phyloP scores from a whole-genome alignment of 2,113 vertebrate species.

The Vanacampus margaritifer region DNA sequence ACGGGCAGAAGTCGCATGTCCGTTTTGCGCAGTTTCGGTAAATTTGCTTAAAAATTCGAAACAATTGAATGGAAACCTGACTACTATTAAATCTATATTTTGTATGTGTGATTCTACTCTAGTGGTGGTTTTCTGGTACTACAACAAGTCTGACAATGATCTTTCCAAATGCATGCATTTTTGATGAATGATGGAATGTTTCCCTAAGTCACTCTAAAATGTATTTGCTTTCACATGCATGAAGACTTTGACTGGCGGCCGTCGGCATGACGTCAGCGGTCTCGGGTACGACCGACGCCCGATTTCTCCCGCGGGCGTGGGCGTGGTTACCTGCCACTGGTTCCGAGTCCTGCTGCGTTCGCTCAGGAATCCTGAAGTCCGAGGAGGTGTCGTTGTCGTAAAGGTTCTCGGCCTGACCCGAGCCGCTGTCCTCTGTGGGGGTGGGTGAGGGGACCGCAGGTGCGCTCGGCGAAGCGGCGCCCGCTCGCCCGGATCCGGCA shows the following conservation, averaged over 20 bases:
- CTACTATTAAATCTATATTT: too few relatives aligned
- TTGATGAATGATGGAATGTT: background rate
- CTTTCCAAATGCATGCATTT: too few relatives aligned
- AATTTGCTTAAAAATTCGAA: too few relatives aligned
- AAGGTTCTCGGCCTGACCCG: constrained; percentile 84
- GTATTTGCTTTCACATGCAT: background rate
- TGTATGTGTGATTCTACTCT: too few relatives aligned
- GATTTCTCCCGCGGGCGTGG: constrained; percentile 36
- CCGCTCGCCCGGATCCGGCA: constrained; percentile 24
- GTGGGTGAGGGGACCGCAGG: constrained; percentile 58
- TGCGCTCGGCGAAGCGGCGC: constrained; percentile 30
- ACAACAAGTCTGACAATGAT: too few relatives aligned
- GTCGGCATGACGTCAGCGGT: background rate
- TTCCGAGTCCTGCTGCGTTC: constrained; percentile 76
- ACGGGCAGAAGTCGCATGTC: too few relatives aligned
- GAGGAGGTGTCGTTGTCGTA: constrained; percentile 94
- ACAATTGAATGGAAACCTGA: too few relatives aligned
- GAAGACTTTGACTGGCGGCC: background rate
- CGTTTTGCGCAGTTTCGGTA: too few relatives aligned
- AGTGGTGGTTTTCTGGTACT: background rate
- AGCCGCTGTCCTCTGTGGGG: constrained; percentile 85
- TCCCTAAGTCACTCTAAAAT: background rate
- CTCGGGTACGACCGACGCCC: background rate
- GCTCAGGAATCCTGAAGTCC: constrained; percentile 91
- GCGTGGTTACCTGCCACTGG: constrained; percentile 81